A percentile compares a stretch with the other conserved stretches of the same genome.
phyloP scores from a whole-genome alignment of 1,140 invertebrate genomes.

The Drosophila pruinosa region DNA sequence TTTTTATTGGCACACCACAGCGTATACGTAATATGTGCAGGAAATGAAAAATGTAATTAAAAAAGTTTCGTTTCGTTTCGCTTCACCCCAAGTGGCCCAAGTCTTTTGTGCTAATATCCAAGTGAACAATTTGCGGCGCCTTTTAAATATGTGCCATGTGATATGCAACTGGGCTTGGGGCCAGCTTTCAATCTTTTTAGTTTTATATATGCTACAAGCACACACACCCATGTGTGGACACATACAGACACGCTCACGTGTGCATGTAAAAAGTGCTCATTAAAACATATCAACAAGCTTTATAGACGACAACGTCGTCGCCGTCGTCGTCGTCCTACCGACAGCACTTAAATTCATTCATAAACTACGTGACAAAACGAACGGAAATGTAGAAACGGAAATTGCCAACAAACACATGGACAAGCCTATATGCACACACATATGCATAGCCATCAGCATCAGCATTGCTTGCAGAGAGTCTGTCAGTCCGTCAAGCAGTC shows the following conservation, averaged over 20 bases:
- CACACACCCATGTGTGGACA: conserved; percentile 1
- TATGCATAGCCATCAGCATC: neutral
- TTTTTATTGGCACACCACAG: conserved; percentile 62
- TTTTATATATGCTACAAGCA: conserved; percentile 30
- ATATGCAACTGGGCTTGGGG: conserved; percentile 45
- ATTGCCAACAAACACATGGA: conserved; percentile 71
- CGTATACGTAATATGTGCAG: conserved; percentile 72
- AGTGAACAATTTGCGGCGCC: conserved; percentile 61
- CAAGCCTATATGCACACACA: conserved; percentile 23
- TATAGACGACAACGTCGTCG: conserved; percentile 42
- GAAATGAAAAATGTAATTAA: conserved; percentile 81
- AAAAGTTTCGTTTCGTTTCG: conserved; percentile 59
- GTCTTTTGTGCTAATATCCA: conserved; percentile 47
- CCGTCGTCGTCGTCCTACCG: conserved; percentile 44
- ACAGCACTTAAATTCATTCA: conserved; percentile 79
- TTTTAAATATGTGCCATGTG: conserved; percentile 67
- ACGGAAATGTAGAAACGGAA: conserved; percentile 78
- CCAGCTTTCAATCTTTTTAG: conserved; percentile 67
- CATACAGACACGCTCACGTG: conserved; percentile 26
- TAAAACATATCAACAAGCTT: conserved; percentile 81
- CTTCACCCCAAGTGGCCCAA: conserved; percentile 35
- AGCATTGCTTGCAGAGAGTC: conserved; percentile 21
- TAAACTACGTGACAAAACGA: conserved; percentile 81
- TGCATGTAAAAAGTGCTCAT: conserved; percentile 76
- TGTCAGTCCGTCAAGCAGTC: conserved; percentile 22